Evolutionary conservation across 2,797 vertebrate genomes (phyloP), one percentile per base, ranked within the genome.

Genomic region (Centropyge bicolor): DNA sequence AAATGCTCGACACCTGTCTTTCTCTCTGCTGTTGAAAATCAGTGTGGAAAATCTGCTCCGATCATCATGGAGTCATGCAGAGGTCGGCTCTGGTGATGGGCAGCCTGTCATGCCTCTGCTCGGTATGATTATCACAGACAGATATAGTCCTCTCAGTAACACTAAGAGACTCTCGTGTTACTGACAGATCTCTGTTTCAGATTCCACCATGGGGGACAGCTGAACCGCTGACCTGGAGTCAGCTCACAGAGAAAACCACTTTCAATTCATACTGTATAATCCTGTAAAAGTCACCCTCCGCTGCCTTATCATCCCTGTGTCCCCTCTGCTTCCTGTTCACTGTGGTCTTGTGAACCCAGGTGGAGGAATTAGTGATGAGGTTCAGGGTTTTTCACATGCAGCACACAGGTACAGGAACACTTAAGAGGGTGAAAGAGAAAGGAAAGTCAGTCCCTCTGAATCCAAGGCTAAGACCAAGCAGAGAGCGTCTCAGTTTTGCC

Each of bases 61-160:
- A 86, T 89, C 87, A 88, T 90, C 88, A 86, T 16, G 76, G 89
- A 86, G 89, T 89, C 88, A 86, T 8, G 38, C 72, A 78, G 73
- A 81, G 90, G 87, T 88, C 85, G 70, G 54, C 56, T 51, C 20
- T n/a, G 16, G 74, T 74, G 84, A 91, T 70, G 81, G 82, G 85
- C 86, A 46, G 80, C 68, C 84, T 76, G 84, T 89, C 87, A 60
- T 64, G 80, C 85, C 61, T 63, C 61, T 74, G 82, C 76, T 86
- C 54, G 45, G 64, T 75, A 70, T 81, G 89, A 91, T 94, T 92
- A 94, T 92, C 87, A 76, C 87, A 89, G 90, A 91, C 92, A 86
- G 88, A 95, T 94, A 88, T 92, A 94, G 92, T 86, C 86, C 68
- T 43, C 70, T 70, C 66, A 9, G 76, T 80, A 86, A 88, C 13